phyloP scores from a whole-genome alignment of 2,113 vertebrate species.

The Rutilus rutilus region DNA sequence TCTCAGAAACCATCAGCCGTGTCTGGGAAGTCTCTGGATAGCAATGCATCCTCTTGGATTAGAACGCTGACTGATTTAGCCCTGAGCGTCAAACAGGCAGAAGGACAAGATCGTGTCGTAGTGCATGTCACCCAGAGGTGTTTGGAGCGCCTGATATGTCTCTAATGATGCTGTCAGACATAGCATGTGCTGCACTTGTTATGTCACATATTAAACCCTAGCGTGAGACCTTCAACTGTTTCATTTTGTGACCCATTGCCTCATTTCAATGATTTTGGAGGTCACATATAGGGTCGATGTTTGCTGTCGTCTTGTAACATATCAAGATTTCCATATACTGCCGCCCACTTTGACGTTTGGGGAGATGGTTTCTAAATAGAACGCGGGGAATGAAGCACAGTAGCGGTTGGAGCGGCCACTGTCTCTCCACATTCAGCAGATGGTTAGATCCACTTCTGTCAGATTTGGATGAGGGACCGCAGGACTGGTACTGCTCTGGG shows the following conservation, averaged over 20 bases:
- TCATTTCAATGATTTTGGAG: slow-evolving; percentile 16
- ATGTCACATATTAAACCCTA: slow-evolving; percentile 24
- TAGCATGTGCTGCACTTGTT: slow-evolving; percentile 11
- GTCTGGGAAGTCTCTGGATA: slow-evolving; percentile 22
- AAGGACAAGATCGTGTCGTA: slow-evolving; percentile 26
- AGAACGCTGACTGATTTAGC: slow-evolving; percentile 26
- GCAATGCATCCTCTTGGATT: slow-evolving; percentile 36
- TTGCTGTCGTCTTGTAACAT: neutral
- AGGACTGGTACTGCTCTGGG: slow-evolving; percentile 2
- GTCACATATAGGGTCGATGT: neutral
- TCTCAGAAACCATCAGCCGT: slow-evolving; percentile 20
- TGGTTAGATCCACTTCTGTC: slow-evolving; percentile 9
- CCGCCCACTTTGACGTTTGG: neutral
- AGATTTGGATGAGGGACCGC: slow-evolving; percentile 13
- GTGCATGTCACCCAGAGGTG: slow-evolving; percentile 38
- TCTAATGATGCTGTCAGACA: slow-evolving; percentile 35
- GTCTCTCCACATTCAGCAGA: slow-evolving; percentile 4
- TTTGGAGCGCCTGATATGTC: slow-evolving; percentile 11
- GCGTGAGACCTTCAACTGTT: slow-evolving; percentile 2
- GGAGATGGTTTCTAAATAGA: neutral
- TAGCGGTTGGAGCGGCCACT: neutral
- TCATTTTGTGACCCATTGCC: slow-evolving; percentile 2
- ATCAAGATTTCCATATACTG: slow-evolving; percentile 3
- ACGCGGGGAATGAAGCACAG: neutral
- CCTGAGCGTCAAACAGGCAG: slow-evolving; percentile 24